A percentile compares a stretch with the other conserved stretches of the same genome.
These are phyloP conservation scores for Piaya cayana DNA, from an alignment of 2,113 vertebrate species.

Conservation along the genomic window DNA sequence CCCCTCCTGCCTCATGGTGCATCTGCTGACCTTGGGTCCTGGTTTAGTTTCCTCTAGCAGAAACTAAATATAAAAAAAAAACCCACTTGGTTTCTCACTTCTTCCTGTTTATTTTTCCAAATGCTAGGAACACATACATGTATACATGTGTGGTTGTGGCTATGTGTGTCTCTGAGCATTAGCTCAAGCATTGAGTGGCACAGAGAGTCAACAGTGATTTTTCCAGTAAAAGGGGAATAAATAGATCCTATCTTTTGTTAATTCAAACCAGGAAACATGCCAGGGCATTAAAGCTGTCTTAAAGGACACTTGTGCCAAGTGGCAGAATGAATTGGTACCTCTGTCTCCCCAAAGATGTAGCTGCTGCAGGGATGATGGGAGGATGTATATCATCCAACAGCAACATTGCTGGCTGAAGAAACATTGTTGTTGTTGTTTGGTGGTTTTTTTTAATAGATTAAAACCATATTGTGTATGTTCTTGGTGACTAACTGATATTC, in stretches of 20 bases:
- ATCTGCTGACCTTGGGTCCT: neutral
- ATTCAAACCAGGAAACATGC: constrained; percentile 12
- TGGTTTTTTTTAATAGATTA: neutral
- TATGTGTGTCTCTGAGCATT: neutral
- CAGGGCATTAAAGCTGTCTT: constrained; percentile 4
- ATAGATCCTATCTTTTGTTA: constrained; percentile 32
- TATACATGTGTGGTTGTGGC: neutral
- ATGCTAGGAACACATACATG: neutral
- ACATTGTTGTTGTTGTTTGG: neutral
- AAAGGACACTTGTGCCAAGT: constrained; percentile 1
- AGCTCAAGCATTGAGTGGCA: constrained; percentile 47
- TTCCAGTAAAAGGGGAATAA: constrained; percentile 47
- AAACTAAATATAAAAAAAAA: neutral
- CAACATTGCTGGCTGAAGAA: neutral
- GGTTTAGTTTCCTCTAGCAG: neutral
- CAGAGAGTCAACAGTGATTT: constrained; percentile 33
- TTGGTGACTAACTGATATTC: neutral
- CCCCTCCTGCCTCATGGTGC: neutral
- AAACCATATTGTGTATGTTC: neutral
- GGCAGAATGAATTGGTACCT: neutral
- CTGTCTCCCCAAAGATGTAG: neutral
- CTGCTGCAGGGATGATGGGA: neutral
- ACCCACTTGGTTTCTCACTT: neutral
- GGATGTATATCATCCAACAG: neutral
- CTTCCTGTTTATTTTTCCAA: constrained; percentile 18